Base-by-base conservation (phyloP, 1,140 invertebrate genomes). In the Drosophila santomea region DNA sequence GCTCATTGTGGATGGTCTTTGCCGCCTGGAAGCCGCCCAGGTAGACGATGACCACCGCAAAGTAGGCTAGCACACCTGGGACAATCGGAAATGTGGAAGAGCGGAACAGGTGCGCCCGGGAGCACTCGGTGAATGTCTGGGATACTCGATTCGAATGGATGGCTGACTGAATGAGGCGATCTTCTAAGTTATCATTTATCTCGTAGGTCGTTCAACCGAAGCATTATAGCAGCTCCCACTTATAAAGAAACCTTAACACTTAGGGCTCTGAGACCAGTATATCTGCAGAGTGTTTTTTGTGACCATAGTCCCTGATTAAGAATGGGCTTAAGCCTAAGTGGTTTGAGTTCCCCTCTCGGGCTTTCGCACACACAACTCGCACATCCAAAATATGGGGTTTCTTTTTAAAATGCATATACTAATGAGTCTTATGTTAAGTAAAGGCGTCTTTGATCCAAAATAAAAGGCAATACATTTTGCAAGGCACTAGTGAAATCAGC, bases 21-120 rank as follows among this genome's bases (percentile, higher is more conserved):
- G 96, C 95, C 72, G 96, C 96, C 83, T 94, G 94, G 92, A 97
- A 93, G 71, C 95, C 94, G 92, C 96, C 96, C 85, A 95, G 84
- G 93, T 95, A 95, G 90, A 96, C 93, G 80, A 94, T 93, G 92
- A 96, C 93, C 86, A 95, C 94, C 66, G 94, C 94, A 91, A 95
- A 93, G 93, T 95, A 95, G 93, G 95, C 94, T 92, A 95, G 93
- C 88, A 95, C 76, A 93, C 95, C 95, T 96, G 68, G 60, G 55
- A 44, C n/a, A 20, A 78, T 62, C 62, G 52, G 28, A 76, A 38
- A 48, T 6, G 20, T n/a, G 28, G 7, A 48, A 73, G 44, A 62
- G 64, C 48, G 68, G 74, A 77, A 73, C 47, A 52, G 58, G 43
- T 55, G 48, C 35, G 41, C 35, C 20, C 15, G 51, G 3, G n/a